Conservation (phyloP, 2,797 vertebrate genomes). For the Falco biarmicus region DNA sequence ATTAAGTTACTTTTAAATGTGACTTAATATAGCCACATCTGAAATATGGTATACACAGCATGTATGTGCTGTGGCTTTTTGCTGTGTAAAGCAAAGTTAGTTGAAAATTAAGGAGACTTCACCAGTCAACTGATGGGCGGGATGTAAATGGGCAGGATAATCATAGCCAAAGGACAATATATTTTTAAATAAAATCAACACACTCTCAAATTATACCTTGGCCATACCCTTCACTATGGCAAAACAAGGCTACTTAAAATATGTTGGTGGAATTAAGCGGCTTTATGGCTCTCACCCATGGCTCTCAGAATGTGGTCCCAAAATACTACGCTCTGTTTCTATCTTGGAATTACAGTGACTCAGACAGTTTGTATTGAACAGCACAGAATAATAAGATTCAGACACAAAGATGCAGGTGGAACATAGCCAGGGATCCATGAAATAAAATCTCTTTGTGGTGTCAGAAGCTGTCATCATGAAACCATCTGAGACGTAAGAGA, state of each 20-base stretch:
- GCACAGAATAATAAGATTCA: background rate
- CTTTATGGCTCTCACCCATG: background rate
- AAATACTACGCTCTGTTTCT: background rate
- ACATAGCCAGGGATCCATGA: background rate
- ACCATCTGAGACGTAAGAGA: background rate
- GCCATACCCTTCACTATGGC: background rate
- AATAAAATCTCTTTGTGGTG: background rate
- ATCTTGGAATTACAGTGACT: background rate
- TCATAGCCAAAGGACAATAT: background rate
- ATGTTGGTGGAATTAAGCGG: background rate
- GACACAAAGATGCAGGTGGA: background rate
- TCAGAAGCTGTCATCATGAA: background rate
- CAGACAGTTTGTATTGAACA: background rate
- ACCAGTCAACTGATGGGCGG: background rate
- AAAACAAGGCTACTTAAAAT: background rate
- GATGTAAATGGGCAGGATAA: background rate
- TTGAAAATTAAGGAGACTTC: background rate
- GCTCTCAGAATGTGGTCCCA: background rate
- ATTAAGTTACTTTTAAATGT: background rate
- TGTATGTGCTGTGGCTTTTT: background rate
- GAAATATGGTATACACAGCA: background rate
- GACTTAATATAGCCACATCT: background rate
- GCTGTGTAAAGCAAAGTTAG: background rate
- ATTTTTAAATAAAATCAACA: background rate
- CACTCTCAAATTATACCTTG: background rate